Conservation (phyloP, 2,888 invertebrate genomes). For the Gonocerus acuteangulatus region DNA sequence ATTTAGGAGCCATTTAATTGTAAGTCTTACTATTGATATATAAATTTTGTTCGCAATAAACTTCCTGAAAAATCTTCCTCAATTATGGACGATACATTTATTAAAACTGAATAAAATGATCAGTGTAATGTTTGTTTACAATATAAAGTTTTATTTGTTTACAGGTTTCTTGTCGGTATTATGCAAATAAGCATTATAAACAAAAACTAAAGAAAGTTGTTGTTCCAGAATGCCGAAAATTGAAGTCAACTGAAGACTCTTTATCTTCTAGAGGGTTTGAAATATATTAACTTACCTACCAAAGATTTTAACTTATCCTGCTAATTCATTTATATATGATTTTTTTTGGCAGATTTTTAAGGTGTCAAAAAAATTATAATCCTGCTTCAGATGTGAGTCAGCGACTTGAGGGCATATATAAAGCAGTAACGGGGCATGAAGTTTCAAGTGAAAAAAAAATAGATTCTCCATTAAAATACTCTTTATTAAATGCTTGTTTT, state of each 20-base stretch:
- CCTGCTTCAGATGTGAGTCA: constrained; percentile 60
- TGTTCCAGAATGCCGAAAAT: constrained; percentile 43
- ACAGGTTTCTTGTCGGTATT: constrained; percentile 8
- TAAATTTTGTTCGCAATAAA: too few species aligned
- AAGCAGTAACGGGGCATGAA: constrained; percentile 46
- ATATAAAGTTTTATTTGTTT: constrained; percentile 8
- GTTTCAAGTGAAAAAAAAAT: constrained; percentile 43
- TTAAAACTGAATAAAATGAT: too few species aligned
- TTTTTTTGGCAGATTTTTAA: constrained; percentile 51
- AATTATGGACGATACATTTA: too few species aligned
- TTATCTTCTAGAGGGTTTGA: constrained; percentile 60
- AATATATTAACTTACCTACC: not conserved
- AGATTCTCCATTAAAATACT: constrained; percentile 52
- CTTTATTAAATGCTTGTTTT: constrained; percentile 61
- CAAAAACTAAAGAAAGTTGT: constrained; percentile 28
- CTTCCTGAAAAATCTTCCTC: too few species aligned
- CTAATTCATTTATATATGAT: not conserved
- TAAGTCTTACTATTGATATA: too few species aligned
- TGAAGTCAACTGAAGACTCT: constrained; percentile 54
- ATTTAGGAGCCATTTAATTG: not conserved
- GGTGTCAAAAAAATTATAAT: constrained; percentile 63
- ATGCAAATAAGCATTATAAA: constrained; percentile 18
- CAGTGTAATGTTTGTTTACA: constrained; percentile 14
- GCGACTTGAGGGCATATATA: constrained; percentile 55
- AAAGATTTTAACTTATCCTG: not conserved